Evolutionary conservation across 1,140 invertebrate species (phyloP).

Genomic region (Zaprionus ornatus): DNA sequence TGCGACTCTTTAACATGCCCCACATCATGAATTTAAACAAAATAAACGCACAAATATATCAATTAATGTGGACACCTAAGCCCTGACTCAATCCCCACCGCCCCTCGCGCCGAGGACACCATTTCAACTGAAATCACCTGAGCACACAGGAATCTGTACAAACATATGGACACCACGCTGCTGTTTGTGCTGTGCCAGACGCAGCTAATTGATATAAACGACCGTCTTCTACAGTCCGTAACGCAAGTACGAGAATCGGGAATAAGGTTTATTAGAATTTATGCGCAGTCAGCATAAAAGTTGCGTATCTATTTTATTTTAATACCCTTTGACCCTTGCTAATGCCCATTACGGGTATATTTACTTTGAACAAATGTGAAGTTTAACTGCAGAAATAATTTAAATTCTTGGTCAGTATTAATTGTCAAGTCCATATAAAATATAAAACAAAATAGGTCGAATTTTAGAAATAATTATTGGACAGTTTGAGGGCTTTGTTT

Average conservation of each 20-base stretch:
- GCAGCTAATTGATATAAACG: slow-evolving; percentile 77
- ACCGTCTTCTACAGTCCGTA: slow-evolving; percentile 66
- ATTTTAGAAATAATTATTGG: no score
- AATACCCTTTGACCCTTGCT: background rate
- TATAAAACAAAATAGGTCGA: no score
- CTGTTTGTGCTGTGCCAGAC: slow-evolving; percentile 54
- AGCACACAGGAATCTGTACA: slow-evolving; percentile 19
- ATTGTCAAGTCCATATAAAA: background rate
- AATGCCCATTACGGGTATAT: background rate
- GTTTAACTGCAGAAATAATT: no score
- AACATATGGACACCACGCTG: slow-evolving; percentile 9
- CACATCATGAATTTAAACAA: slow-evolving; percentile 11
- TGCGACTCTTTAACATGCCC: background rate
- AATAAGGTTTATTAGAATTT: slow-evolving; percentile 72
- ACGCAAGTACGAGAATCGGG: slow-evolving; percentile 36
- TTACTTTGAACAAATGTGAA: background rate
- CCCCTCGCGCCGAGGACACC: background rate
- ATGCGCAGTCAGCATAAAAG: slow-evolving; percentile 55
- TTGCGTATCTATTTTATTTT: slow-evolving; percentile 31
- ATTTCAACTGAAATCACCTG: slow-evolving; percentile 31
- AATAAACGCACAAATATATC: slow-evolving; percentile 62
- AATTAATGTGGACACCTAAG: slow-evolving; percentile 33
- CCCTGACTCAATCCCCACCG: background rate
- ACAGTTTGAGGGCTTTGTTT: no score
- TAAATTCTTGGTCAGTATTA: background rate